Conservation (phyloP, 2,797 vertebrate species). For the Apogon hyalosoma region DNA sequence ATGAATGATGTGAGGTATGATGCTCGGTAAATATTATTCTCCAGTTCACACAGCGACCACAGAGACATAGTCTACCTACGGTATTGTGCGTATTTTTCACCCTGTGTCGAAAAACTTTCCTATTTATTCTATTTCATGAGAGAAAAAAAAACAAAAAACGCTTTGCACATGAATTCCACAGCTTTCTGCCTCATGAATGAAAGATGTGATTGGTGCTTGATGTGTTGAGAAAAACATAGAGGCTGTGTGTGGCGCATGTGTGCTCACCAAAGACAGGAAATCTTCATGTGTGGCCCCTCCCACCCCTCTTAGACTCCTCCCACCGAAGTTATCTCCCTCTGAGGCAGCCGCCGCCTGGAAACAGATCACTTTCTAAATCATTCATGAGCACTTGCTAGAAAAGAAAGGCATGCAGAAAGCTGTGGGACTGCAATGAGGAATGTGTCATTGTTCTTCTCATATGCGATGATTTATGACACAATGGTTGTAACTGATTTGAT, state of each 20-base stretch:
- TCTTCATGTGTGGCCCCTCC: slow-evolving; percentile 48
- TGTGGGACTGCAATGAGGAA: slow-evolving; percentile 69
- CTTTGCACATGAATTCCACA: slow-evolving; percentile 33
- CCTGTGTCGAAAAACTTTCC: slow-evolving; percentile 37
- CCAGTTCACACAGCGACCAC: slow-evolving; percentile 58
- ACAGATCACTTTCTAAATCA: slow-evolving; percentile 83
- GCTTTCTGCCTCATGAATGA: slow-evolving; percentile 57
- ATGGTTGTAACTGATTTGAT: slow-evolving; percentile 83
- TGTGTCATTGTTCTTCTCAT: slow-evolving; percentile 76
- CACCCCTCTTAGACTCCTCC: slow-evolving; percentile 59
- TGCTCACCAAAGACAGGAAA: slow-evolving; percentile 20
- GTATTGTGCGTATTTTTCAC: slow-evolving; percentile 18
- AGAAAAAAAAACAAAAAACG: slow-evolving; percentile 23
- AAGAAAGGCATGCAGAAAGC: slow-evolving; percentile 78
- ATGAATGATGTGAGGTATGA: slow-evolving; percentile 78
- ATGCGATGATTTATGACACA: slow-evolving; percentile 82
- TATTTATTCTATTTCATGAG: slow-evolving; percentile 44
- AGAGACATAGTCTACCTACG: slow-evolving; percentile 23
- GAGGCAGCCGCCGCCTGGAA: slow-evolving; percentile 64
- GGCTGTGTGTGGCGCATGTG: background rate
- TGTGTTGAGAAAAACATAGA: slow-evolving; percentile 31
- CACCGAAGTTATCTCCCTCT: slow-evolving; percentile 46
- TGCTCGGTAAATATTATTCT: slow-evolving; percentile 80
- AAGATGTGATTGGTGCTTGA: slow-evolving; percentile 45
- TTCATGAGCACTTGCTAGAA: slow-evolving; percentile 79